phyloP scores from a whole-genome alignment of 2,113 vertebrate genomes.

The Calyptommatus sinebrachiatus region DNA sequence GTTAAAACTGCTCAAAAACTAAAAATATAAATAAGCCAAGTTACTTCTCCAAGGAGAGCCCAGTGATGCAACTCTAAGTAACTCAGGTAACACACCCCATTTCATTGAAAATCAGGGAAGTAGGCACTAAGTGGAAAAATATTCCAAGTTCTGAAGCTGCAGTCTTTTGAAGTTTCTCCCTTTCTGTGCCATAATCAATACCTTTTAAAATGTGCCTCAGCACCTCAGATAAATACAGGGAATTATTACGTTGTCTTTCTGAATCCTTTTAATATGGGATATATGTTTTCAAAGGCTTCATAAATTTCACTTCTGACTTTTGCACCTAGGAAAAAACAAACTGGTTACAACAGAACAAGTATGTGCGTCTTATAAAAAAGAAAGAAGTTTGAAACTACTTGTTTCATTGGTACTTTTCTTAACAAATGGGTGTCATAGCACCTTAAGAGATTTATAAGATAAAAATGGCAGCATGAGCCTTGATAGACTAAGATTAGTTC shows the following conservation, averaged over 20 bases:
- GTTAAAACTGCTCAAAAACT: slow-evolving; percentile 71
- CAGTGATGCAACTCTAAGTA: slow-evolving; percentile 61
- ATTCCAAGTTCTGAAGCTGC: slow-evolving; percentile 57
- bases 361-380: no score
- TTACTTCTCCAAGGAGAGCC: slow-evolving; percentile 55
- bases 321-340: slow-evolving; percentile 77
- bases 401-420: not conserved
- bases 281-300: slow-evolving; percentile 99
- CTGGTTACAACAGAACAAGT: no score
- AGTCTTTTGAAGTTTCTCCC: slow-evolving; percentile 52
- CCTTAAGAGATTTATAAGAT: no score
- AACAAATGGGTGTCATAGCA: no score
- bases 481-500: no score
- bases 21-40: slow-evolving; percentile 70
- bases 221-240: slow-evolving; percentile 31
- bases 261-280: slow-evolving; percentile 98
- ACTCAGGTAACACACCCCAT: slow-evolving; percentile 54
- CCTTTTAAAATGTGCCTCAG: slow-evolving; percentile 53
- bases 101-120: slow-evolving; percentile 39
- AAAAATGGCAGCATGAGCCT: no score
- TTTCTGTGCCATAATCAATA: slow-evolving; percentile 54
- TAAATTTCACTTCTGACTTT: slow-evolving; percentile 98
- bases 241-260: slow-evolving; percentile 90
- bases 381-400: not conserved
- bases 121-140: slow-evolving; percentile 54